Evolutionary conservation across 2,797 vertebrate genomes (phyloP), one percentile per base, ranked within the genome.

Genomic region (Phylloscopus collybita): DNA sequence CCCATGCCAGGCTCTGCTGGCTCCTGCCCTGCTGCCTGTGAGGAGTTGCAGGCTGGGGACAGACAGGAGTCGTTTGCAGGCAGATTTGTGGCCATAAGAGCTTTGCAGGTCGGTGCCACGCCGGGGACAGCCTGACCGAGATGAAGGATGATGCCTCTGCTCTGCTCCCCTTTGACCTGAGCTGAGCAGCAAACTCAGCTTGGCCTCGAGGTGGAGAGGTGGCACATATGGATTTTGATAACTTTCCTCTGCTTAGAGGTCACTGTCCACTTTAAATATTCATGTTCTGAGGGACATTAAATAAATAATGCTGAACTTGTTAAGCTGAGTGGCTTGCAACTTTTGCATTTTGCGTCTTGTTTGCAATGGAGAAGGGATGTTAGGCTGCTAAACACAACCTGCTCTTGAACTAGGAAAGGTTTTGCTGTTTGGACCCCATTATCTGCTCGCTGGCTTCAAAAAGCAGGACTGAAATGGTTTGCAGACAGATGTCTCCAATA

Each of bases 231-330:
- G 95, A 94, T 96, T 96, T 96, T 94, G 91, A 60, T 90, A 93
- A 93, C 81, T 91, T 92, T 69, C 65, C 79, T 66, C 90, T 90
- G 91, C 79, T 93, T 69, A 66, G 85, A 90, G 95, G 95, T 96
- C 91, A 81, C 9, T 90, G 79, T 51, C 70, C 70, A 26, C 62
- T 83, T 95, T 86, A 95, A 95, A 95, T 97, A 96, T 94, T 96
- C 89, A 96, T 93, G 79, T 79, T 96, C 75, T 81, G 32, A 86
- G 75, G 65, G 82, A 74, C 85, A 81, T 91, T 62, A 90, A 91
- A 96, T 93, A 97, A 97, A 92, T 92, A 93, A 91, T 91, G 90
- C 76, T 75, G 82, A 88, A 88, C 49, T 75, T 73, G 80, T 84
- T 88, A 49, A 62, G 72, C 91, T 64, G 87, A 86, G 45, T 1